A percentile compares a stretch with the other conserved stretches of the same genome.
Conservation (phyloP, 2,888 invertebrate species). For the Pristionchus fissidentatus region DNA sequence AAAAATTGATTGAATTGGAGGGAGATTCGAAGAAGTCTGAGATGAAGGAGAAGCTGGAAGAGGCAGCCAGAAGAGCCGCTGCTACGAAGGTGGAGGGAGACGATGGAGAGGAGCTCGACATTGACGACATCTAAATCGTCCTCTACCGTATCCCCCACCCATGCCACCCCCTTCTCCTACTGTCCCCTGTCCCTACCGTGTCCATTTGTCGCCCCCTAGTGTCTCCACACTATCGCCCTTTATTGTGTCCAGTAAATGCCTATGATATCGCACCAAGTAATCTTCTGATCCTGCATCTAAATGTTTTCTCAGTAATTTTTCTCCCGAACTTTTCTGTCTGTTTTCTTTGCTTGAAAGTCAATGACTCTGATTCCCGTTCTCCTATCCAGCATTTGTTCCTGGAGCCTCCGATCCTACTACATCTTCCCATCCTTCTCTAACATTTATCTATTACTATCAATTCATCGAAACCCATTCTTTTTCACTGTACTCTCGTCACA, state of each 20-base stretch:
- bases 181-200: neutral
- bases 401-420: too few species aligned
- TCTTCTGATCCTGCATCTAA: too few species aligned
- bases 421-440: too few species aligned
- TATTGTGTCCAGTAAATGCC: neutral
- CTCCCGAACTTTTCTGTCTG: too few species aligned
- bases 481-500: too few species aligned
- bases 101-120: conserved; percentile 68
- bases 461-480: too few species aligned
- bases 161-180: neutral
- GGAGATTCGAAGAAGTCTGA: conserved; percentile 45
- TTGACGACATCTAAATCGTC: conserved; percentile 67
- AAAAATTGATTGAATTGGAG: conserved; percentile 48
- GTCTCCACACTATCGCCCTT: neutral
- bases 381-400: too few species aligned
- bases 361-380: too few species aligned
- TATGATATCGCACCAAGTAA: too few species aligned
- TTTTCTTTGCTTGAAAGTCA: too few species aligned
- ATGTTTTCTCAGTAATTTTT: too few species aligned
- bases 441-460: too few species aligned
- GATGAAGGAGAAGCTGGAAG: conserved; percentile 45
- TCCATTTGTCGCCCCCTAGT: neutral
- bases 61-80: conserved; percentile 27
- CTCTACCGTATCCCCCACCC: neutral
- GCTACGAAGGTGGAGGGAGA: conserved; percentile 57